Evolutionary conservation across 1,140 invertebrate genomes (phyloP), one percentile per base, ranked within the genome.

Genomic region (Chrysoperla carnea): DNA sequence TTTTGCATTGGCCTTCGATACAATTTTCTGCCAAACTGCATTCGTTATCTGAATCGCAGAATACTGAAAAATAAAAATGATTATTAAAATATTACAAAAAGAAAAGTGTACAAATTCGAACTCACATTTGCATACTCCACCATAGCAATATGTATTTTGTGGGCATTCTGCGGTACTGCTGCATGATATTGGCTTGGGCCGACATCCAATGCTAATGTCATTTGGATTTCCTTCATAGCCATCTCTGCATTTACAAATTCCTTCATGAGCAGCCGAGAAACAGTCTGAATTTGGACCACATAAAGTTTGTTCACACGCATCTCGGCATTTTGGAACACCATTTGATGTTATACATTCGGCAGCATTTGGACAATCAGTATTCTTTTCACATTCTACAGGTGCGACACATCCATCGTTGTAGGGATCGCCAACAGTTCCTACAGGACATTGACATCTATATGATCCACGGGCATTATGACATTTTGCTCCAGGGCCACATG

Each of bases 201-300:
- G 70, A 61, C 87, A 92, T 11, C 85, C 86, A 48, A 75, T 63
- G 41, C 66, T 65, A 41, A 72, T 48, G 60, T 82, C 75, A 39
- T 65, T 69, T 13, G 82, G 68, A 66, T 84, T 73, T 38, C 84
- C 84, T 57, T 78, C 68, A 50, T 84, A 89, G 36, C 84, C 84
- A 42, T 63, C 49, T 50, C 74, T 70, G 59, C 88, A 93, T 50
- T 73, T 72, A 59, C 88, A 92, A 47, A 76, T 68, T 6, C 73
- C 78, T 23, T 66, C 63, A 58, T 88, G 86, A 52, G 79, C 73
- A 37, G 67, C 61, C 37, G 79, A 72, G 41, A 73, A 51, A 62
- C 87, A 92, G 50, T 87, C 81, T n/a, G 86, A 69, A 61, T 90
- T 89, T 11, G 72, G 66, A 39, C 84, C 85, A 68, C 87, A 92